A percentile compares a stretch with the other conserved stretches of the same genome.
phyloP scores from a whole-genome alignment of 2,113 vertebrate species.

The Toxotes jaculatrix region DNA sequence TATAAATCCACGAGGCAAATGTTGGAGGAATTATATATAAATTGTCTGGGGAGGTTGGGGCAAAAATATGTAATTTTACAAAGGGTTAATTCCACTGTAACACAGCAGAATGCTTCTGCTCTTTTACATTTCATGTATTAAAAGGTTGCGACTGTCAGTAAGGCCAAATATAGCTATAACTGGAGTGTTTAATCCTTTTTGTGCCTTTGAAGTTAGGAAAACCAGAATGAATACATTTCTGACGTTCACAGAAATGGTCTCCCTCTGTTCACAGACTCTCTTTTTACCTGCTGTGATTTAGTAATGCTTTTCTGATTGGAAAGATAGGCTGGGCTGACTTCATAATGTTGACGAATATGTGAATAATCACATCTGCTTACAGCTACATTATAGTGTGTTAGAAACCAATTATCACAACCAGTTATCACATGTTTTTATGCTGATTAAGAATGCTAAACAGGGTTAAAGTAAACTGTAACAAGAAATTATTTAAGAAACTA shows the following conservation, averaged over 20 bases:
- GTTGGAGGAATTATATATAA: slow-evolving; percentile 18
- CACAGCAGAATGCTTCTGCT: not conserved
- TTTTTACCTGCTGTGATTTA: not conserved
- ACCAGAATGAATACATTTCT: not conserved
- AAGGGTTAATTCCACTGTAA: slow-evolving; percentile 5
- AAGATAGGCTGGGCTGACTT: not conserved
- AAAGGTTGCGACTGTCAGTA: not conserved
- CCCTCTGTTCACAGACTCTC: not conserved
- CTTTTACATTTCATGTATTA: not conserved
- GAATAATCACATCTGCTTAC: no score
- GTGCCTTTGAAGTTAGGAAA: slow-evolving; percentile 30
- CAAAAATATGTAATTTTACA: not conserved
- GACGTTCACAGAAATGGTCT: not conserved
- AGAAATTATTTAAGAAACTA: no score
- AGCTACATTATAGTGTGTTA: no score
- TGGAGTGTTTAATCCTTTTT: slow-evolving; percentile 6
- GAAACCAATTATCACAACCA: no score
- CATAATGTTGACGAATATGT: not conserved
- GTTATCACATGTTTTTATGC: no score
- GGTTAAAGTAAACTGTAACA: no score
- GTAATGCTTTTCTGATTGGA: not conserved
- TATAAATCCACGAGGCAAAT: not conserved
- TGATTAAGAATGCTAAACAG: no score
- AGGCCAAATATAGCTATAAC: not conserved
- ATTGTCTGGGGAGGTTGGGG: slow-evolving; percentile 2